A percentile compares a stretch with the other conserved stretches of the same genome.
Evolutionary conservation across 2,113 vertebrate species (phyloP).

Genomic region (Okapia johnstoni): DNA sequence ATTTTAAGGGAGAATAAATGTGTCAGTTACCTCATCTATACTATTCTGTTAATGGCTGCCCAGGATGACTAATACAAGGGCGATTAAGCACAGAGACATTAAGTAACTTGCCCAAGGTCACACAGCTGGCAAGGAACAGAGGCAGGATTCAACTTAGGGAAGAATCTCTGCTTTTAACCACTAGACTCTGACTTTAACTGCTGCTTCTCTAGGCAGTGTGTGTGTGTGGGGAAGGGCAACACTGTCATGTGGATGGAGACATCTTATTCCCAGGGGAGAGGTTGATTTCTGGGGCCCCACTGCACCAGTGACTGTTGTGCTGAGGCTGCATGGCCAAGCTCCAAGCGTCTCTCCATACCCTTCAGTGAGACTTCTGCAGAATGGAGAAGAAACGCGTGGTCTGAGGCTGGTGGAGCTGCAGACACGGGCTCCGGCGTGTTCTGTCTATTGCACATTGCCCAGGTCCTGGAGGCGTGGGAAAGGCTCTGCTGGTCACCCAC

Average conservation of each 20-base stretch:
- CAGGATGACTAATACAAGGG: not conserved
- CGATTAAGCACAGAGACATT: not conserved
- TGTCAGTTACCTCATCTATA: not conserved
- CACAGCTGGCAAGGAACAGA: not conserved
- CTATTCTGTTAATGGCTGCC: not conserved
- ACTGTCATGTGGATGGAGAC: not conserved
- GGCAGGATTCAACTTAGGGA: too few relatives aligned
- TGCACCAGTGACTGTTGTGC: not conserved
- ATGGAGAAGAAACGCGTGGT: fast-evolving
- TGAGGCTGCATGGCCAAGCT: not conserved
- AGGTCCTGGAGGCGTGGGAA: not conserved
- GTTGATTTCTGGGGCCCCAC: not conserved
- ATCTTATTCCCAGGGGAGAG: not conserved
- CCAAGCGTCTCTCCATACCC: not conserved
- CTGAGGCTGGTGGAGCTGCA: not conserved
- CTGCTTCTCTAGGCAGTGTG: not conserved
- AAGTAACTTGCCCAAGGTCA: not conserved
- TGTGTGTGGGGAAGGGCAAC: not conserved
- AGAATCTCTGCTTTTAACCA: not conserved
- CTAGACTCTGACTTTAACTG: not conserved
- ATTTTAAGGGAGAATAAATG: not conserved
- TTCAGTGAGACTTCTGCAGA: not conserved
- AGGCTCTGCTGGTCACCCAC: too few relatives aligned
- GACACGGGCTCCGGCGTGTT: fast-evolving
- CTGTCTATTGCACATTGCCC: fast-evolving